Base-by-base conservation (phyloP, 1,140 invertebrate genomes). In the Saccostrea cuccullata region DNA sequence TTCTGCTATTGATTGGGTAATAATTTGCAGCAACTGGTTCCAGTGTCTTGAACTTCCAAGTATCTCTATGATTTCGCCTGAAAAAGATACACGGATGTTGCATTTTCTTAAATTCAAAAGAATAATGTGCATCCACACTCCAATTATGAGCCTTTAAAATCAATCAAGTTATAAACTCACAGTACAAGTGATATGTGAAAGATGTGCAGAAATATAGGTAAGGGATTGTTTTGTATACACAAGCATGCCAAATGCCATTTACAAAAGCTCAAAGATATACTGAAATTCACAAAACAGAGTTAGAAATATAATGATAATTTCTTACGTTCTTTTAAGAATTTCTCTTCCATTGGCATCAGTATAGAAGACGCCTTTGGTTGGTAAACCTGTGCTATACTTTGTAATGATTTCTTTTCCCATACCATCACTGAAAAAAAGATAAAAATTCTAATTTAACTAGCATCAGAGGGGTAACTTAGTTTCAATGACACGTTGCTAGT, bases 281-380 rank as follows among this genome's bases (percentile, higher is more conserved):
- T 26, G 11, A 86, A 40, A n/a, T n/a, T 17, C 17, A 26, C 47
- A 70, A 20, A 36, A 36, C 13, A 47, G n/a, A 36, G 30, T 36
- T 2, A 36, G 30, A 36, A 36, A 36, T 36, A 36, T 36, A 36
- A 36, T 36, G 30, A 8, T 13, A 5, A 64, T 67, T 23, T 55
- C 91, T 92, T 91, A 95, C 86, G 96, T 95, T 85, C 98, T 95
- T 91, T 97, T 96, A 58, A 99, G 91, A 93, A 98, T 96, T 95
- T 99, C 97, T 64, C 98, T 95, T 0, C 98, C 98, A 95, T 99
- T 99, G 0, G 98, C 97, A 94, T 99, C 99, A 0, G 98, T 99
- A 93, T 97, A 98, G 94, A 99, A 99, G 2, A 95, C 95, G 0
- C 96, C 96, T 0, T 96, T 89, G 0, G 97, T 97, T 0, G 96